Percentiles rank a stretch among this genome's conserved stretches.
Conservation (phyloP, 2,797 vertebrate species). For the Rhadinocentrus ornatus region DNA sequence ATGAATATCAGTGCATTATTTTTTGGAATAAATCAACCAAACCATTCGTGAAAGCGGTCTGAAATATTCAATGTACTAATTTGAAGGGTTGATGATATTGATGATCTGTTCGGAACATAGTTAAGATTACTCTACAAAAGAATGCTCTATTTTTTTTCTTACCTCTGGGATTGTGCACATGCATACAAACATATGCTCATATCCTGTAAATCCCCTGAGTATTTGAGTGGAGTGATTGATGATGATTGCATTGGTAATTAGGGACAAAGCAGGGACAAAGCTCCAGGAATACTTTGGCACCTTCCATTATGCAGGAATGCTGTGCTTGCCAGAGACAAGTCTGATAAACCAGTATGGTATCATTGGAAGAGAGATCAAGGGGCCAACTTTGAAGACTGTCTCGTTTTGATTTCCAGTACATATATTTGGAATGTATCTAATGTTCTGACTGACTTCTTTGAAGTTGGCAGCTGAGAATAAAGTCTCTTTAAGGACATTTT, state of each 20-base stretch:
- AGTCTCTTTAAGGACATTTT: slow-evolving; percentile 40
- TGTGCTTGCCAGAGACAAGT: slow-evolving; percentile 33
- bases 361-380: slow-evolving; percentile 1
- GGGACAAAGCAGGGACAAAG: slow-evolving; percentile 11
- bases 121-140: not conserved
- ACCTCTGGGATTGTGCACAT: slow-evolving; percentile 10
- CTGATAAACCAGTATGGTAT: slow-evolving; percentile 38
- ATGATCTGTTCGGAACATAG: slow-evolving; percentile 1
- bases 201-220: not conserved
- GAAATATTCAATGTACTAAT: too few species aligned
- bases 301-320: slow-evolving; percentile 13
- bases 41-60: too few species aligned
- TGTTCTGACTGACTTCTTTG: slow-evolving; percentile 18
- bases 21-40: too few species aligned
- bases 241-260: slow-evolving; percentile 5
- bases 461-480: slow-evolving; percentile 20
- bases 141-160: not conserved
- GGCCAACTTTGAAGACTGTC: slow-evolving; percentile 27
- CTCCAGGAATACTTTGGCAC: not conserved
- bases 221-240: slow-evolving; percentile 9
- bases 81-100: not conserved
- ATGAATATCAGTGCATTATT: too few species aligned
- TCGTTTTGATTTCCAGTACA: slow-evolving; percentile 39
- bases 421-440: slow-evolving; percentile 8
- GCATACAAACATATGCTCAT: not conserved